A percentile compares a stretch with the other conserved stretches of the same genome.
Conservation (phyloP, 2,797 vertebrate species). For the Garrulus glandarius region DNA sequence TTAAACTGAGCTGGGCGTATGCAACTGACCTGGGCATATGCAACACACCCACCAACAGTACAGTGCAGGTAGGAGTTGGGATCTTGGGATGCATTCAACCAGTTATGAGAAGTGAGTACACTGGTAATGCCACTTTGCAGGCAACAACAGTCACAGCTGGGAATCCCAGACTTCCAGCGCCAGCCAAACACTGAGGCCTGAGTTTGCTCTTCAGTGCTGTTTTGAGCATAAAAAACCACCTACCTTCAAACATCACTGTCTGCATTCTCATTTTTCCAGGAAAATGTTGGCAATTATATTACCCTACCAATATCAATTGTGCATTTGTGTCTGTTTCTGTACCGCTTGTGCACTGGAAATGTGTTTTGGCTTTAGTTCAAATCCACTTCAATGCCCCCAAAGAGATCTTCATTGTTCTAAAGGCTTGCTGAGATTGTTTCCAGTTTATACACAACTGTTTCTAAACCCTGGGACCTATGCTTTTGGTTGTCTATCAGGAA, state of each 20-base stretch:
- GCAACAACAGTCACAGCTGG: background rate
- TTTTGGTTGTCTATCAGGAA: constrained; percentile 55
- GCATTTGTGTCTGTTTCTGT: constrained; percentile 48
- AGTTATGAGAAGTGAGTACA: rapidly evolving
- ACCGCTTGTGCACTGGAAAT: constrained; percentile 58
- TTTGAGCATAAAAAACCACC: background rate
- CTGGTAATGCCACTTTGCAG: background rate
- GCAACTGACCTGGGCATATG: background rate
- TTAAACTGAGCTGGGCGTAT: background rate
- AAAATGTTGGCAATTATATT: constrained; percentile 47
- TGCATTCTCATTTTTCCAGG: constrained; percentile 48
- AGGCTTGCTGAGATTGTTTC: constrained; percentile 65
- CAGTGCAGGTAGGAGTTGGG: background rate
- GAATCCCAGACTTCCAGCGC: background rate
- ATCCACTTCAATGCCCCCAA: constrained; percentile 64
- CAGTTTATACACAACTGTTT: constrained; percentile 58
- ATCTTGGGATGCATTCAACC: background rate
- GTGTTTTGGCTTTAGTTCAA: constrained; percentile 68
- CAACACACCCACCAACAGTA: background rate
- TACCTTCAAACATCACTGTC: constrained; percentile 25
- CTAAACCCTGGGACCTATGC: constrained; percentile 43
- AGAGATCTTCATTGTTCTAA: constrained; percentile 67
- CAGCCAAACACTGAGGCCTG: background rate
- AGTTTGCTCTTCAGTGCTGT: constrained; percentile 20
- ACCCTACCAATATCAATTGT: constrained; percentile 48